Conservation (phyloP, 2,888 invertebrate genomes). For the Trissolcus brochymenae region DNA sequence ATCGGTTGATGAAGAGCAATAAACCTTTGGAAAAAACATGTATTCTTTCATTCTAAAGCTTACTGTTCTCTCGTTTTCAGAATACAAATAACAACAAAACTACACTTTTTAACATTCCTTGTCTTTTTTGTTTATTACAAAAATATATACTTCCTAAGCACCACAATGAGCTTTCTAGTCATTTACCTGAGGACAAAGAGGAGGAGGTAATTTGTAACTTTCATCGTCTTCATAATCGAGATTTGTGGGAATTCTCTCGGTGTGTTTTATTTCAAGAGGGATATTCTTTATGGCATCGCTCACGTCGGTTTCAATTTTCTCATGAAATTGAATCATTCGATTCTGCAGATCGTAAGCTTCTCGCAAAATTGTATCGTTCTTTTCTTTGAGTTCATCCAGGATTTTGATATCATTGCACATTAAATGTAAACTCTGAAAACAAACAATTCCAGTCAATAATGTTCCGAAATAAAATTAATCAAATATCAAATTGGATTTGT, state of each 20-base stretch:
- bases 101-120: background rate
- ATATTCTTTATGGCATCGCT: constrained; percentile 84
- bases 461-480: background rate
- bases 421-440: constrained; percentile 83
- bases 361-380: constrained; percentile 81
- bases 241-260: constrained; percentile 81
- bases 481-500: constrained; percentile 2
- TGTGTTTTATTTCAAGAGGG: constrained; percentile 83
- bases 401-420: constrained; percentile 87
- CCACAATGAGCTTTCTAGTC: background rate
- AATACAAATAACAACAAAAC: background rate
- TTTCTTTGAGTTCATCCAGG: constrained; percentile 82
- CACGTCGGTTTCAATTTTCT: constrained; percentile 85
- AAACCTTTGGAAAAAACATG: constrained; percentile 61
- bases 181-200: constrained; percentile 77
- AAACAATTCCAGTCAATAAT: background rate
- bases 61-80: background rate
- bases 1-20: constrained; percentile 62
- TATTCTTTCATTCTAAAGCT: background rate
- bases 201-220: constrained; percentile 78
- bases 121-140: too few relatives aligned
- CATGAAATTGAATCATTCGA: constrained; percentile 85
- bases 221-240: constrained; percentile 78
- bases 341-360: constrained; percentile 83
- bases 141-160: too few relatives aligned